phyloP scores from a whole-genome alignment of 2,797 vertebrate genomes.

The Ctenopoma multispine region DNA sequence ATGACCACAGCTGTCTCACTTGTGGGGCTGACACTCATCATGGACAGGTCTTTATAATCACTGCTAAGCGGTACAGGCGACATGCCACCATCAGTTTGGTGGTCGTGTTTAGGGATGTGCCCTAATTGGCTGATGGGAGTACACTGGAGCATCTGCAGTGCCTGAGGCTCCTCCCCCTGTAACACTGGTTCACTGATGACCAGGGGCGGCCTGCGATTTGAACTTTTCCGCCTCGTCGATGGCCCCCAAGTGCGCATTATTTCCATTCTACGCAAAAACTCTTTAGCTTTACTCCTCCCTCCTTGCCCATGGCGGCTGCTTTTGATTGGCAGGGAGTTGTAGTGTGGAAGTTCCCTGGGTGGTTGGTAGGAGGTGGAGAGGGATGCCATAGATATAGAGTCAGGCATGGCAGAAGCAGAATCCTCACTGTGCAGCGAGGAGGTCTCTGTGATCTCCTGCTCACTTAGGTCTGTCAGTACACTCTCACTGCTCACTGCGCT shows the following conservation, averaged over 20 bases:
- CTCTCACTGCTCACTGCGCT: slow-evolving; percentile 95
- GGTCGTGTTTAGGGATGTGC: slow-evolving; percentile 61
- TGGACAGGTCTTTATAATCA: slow-evolving; percentile 77
- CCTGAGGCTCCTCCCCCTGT: slow-evolving; percentile 88
- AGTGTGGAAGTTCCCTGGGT: slow-evolving; percentile 76
- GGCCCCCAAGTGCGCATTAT: slow-evolving; percentile 87
- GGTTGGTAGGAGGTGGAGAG: slow-evolving; percentile 73
- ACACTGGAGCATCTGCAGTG: slow-evolving; percentile 88
- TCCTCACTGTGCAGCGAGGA: slow-evolving; percentile 95
- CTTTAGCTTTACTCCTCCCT: slow-evolving; percentile 88
- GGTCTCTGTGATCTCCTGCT: slow-evolving; percentile 88
- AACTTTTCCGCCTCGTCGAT: slow-evolving; percentile 66
- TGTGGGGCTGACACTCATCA: slow-evolving; percentile 76
- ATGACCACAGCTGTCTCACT: slow-evolving; percentile 60
- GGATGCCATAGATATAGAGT: slow-evolving; percentile 82
- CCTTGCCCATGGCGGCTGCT: slow-evolving; percentile 82
- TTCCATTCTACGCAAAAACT: slow-evolving; percentile 94
- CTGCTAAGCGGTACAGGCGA: slow-evolving; percentile 70
- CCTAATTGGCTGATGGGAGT: slow-evolving; percentile 88
- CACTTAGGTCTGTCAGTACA: slow-evolving; percentile 94
- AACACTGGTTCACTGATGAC: slow-evolving; percentile 91
- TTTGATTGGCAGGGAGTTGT: slow-evolving; percentile 85
- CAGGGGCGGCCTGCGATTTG: slow-evolving; percentile 81
- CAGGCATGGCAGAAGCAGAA: slow-evolving; percentile 82
- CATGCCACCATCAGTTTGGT: slow-evolving; percentile 43